phyloP scores from a whole-genome alignment of 2,113 vertebrate species.

The Engystomops pustulosus region DNA sequence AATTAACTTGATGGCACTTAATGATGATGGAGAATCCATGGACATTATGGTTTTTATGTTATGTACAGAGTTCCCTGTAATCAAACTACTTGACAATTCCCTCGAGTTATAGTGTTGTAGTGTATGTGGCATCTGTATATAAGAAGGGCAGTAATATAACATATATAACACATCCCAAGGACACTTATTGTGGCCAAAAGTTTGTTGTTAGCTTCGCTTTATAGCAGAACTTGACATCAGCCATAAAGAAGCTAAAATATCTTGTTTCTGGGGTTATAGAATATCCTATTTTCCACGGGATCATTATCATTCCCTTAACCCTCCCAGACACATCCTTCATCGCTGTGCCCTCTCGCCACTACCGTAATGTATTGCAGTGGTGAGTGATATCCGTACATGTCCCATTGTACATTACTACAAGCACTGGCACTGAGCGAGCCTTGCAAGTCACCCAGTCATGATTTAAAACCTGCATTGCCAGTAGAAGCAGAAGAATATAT shows the following conservation, averaged over 20 bases:
- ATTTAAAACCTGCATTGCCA: slow-evolving; percentile 45
- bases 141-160: not conserved
- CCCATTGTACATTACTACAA: slow-evolving; percentile 44
- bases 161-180: not conserved
- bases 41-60: not conserved
- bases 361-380: slow-evolving; percentile 18
- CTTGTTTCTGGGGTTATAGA: not conserved
- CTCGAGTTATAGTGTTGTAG: not conserved
- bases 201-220: slow-evolving; percentile 16
- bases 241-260: slow-evolving; percentile 27
- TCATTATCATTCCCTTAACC: slow-evolving; percentile 47
- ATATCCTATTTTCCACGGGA: slow-evolving; percentile 35
- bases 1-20: not conserved
- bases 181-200: slow-evolving; percentile 18
- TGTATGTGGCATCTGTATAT: not conserved
- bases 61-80: not conserved
- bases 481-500: slow-evolving; percentile 53
- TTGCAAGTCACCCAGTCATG: slow-evolving; percentile 44
- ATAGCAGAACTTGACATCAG: slow-evolving; percentile 31
- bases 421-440: slow-evolving; percentile 18
- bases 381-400: slow-evolving; percentile 43
- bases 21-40: not conserved
- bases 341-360: not conserved
- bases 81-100: not conserved
- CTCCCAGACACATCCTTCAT: slow-evolving; percentile 26